Conservation (phyloP, 2,113 vertebrate species). For the Microcebus tavaratra region DNA sequence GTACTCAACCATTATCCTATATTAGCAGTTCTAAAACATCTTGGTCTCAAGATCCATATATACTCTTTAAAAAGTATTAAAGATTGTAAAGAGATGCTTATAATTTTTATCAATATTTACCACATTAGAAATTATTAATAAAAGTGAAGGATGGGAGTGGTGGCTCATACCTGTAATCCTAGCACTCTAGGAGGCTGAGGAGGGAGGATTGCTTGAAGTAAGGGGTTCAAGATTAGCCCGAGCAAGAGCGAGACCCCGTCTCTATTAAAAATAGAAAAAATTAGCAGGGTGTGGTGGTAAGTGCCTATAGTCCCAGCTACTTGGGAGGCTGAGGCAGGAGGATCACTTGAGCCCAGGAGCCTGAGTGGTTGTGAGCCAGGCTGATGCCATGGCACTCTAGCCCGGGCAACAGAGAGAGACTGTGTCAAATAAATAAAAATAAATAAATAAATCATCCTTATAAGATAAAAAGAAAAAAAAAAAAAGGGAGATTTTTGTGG, state of each 20-base stretch:
- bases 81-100: not conserved
- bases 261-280: not conserved
- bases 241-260: not conserved
- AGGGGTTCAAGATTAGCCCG: not conserved
- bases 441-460: not conserved
- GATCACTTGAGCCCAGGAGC: not conserved
- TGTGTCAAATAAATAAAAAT: not conserved
- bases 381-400: not conserved
- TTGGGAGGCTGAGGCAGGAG: not conserved
- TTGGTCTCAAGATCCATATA: not conserved
- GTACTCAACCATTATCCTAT: not conserved
- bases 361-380: not conserved
- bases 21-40: conserved; percentile 11
- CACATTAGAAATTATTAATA: not conserved
- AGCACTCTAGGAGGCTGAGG: not conserved
- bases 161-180: not conserved
- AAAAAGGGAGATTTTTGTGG: not conserved
- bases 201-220: not conserved
- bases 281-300: not conserved
- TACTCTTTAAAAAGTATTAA: not conserved
- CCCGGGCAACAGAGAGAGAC: not conserved
- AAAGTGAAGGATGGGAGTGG: no score
- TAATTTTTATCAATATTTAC: not conserved
- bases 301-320: not conserved
- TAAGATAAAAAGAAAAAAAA: no score